These are phyloP conservation scores for Theonella swinhoei DNA, from an alignment of 37 sponge, comb jelly and placozoan species.

Conservation along the genomic window DNA sequence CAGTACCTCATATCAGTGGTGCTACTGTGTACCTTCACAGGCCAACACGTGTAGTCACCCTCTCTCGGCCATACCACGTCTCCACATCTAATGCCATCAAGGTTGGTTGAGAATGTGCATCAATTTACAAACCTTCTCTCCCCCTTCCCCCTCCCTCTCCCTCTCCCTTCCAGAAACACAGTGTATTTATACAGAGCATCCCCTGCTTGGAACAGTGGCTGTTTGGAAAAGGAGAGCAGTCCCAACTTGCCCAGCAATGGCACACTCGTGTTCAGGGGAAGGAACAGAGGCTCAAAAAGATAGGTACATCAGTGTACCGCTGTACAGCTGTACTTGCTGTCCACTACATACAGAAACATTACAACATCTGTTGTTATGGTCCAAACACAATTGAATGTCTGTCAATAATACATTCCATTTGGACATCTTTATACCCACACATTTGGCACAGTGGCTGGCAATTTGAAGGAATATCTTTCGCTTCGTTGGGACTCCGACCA, in stretches of 20 bases:
- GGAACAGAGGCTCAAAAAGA: slow-evolving; percentile 14
- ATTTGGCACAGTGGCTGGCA: not conserved
- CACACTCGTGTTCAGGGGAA: slow-evolving; percentile 17
- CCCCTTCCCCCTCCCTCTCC: not conserved
- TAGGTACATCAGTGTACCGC: no score
- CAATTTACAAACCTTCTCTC: no score
- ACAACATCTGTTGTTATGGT: not conserved
- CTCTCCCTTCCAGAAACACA: slow-evolving; percentile 27
- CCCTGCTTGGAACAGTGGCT: slow-evolving; percentile 67
- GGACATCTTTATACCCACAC: not conserved
- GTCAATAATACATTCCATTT: not conserved
- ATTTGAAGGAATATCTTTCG: not conserved
- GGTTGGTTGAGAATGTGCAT: slow-evolving; percentile 2
- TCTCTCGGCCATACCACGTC: slow-evolving; percentile 55
- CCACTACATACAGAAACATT: no score
- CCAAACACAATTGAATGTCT: no score
- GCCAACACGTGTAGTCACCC: slow-evolving; percentile 49
- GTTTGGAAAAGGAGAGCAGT: slow-evolving; percentile 5
- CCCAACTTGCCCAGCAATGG: slow-evolving; percentile 25
- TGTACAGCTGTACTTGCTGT: no score
- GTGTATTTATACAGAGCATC: slow-evolving; percentile 41
- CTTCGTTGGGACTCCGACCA: not conserved
- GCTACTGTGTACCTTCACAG: slow-evolving; percentile 60
- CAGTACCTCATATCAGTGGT: slow-evolving; percentile 56
- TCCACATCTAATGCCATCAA: slow-evolving; percentile 22